Conservation (phyloP, 2,888 invertebrate genomes). For the Asteroscopus sphinx region DNA sequence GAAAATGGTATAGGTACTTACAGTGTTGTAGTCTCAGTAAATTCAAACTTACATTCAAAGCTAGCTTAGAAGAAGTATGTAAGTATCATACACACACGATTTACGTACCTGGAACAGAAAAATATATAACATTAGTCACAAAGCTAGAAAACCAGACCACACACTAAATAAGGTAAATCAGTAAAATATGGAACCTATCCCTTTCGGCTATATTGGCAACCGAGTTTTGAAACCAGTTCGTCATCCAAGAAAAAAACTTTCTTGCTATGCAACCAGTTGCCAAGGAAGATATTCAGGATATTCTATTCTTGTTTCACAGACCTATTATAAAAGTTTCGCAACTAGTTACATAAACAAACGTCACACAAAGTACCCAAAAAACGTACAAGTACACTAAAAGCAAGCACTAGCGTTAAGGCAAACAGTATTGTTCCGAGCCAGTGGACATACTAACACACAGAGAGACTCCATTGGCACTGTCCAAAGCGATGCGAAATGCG, state of each 20-base stretch:
- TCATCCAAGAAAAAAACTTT: no score
- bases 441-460: conserved; percentile 16
- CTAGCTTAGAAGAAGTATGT: background rate
- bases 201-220: no score
- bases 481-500: conserved; percentile 27
- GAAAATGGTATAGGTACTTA: no score
- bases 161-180: no score
- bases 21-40: no score
- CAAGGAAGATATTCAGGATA: no score
- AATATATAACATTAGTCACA: background rate
- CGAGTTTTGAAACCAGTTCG: no score
- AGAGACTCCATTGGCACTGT: conserved; percentile 13
- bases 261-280: no score
- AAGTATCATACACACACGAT: background rate
- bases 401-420: conserved; percentile 30
- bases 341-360: no score
- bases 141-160: background rate
- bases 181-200: no score
- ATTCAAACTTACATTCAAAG: conserved; percentile 8
- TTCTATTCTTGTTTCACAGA: no score
- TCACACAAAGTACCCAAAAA: background rate
- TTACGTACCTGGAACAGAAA: conserved; percentile 44
- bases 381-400: background rate
- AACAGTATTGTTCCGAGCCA: conserved; percentile 41
- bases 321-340: no score